Conservation (phyloP, 1,140 invertebrate genomes). For the Microplitis mediator region DNA sequence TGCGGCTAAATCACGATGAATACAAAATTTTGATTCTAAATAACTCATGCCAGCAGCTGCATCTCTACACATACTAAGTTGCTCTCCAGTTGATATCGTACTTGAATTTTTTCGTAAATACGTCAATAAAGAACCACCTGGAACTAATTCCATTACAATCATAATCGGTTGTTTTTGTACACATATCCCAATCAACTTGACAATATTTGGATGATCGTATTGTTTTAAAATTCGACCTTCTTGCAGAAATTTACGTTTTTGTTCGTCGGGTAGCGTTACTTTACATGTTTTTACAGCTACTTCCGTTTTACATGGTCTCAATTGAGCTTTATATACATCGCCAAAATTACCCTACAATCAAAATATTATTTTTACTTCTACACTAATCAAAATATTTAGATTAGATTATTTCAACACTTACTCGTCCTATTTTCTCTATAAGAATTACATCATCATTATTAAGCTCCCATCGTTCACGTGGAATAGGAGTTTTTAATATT, state of each 20-base stretch:
- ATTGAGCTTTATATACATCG: slow-evolving; percentile 90
- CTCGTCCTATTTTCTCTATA: slow-evolving; percentile 92
- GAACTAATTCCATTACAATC: slow-evolving; percentile 98
- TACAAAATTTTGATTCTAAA: slow-evolving; percentile 94
- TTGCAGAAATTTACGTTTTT: slow-evolving; percentile 94
- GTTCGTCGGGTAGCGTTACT: slow-evolving; percentile 91
- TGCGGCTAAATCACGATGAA: slow-evolving; percentile 94
- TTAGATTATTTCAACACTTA: slow-evolving; percentile 58
- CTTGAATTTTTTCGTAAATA: slow-evolving; percentile 82
- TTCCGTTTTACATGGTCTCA: slow-evolving; percentile 80
- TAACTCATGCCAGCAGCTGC: slow-evolving; percentile 95
- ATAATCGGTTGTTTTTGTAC: slow-evolving; percentile 98
- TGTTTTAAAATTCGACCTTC: slow-evolving; percentile 95
- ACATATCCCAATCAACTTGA: slow-evolving; percentile 95
- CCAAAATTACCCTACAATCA: slow-evolving; percentile 90
- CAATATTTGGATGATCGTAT: slow-evolving; percentile 96
- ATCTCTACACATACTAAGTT: slow-evolving; percentile 91
- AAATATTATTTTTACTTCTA: slow-evolving; percentile 13
- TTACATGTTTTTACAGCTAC: slow-evolving; percentile 97
- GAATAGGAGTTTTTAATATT: slow-evolving; percentile 84
- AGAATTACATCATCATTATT: slow-evolving; percentile 95
- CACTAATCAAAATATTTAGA: slow-evolving; percentile 3
- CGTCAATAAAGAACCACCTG: slow-evolving; percentile 86
- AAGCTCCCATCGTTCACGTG: slow-evolving; percentile 93
- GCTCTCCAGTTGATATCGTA: slow-evolving; percentile 71